Percentiles rank a stretch among this genome's conserved stretches.
These are phyloP conservation scores for Oreocharis arfaki DNA, from an alignment of 2,113 vertebrate species.

Conservation along the genomic window DNA sequence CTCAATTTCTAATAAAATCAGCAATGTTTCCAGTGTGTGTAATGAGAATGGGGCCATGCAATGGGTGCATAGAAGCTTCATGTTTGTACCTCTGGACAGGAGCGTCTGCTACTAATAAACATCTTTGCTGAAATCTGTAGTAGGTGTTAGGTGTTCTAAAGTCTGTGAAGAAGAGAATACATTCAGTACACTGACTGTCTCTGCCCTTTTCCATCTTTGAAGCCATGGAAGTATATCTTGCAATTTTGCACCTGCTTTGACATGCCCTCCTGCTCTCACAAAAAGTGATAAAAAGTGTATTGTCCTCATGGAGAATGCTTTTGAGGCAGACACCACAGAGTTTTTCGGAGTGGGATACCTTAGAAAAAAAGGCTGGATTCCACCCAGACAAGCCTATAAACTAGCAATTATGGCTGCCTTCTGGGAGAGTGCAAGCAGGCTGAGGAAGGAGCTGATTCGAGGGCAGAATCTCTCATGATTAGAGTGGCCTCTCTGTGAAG, in stretches of 20 bases:
- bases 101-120: background rate
- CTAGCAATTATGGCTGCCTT: background rate
- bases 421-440: background rate
- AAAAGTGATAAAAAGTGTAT: background rate
- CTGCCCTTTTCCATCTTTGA: background rate
- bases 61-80: background rate
- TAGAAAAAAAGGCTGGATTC: background rate
- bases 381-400: background rate
- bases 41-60: background rate
- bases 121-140: background rate
- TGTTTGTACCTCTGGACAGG: background rate
- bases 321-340: background rate
- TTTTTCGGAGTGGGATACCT: background rate
- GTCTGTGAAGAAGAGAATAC: background rate
- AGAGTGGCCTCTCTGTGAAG: background rate
- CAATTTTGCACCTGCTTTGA: background rate
- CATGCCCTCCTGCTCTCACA: background rate
- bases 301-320: background rate
- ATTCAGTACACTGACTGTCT: background rate
- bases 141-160: background rate
- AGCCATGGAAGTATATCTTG: background rate
- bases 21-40: background rate
- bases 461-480: background rate
- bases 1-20: background rate
- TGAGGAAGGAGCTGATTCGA: background rate